phyloP scores from a whole-genome alignment of 2,113 vertebrate species.

The Ascaphus truei region DNA sequence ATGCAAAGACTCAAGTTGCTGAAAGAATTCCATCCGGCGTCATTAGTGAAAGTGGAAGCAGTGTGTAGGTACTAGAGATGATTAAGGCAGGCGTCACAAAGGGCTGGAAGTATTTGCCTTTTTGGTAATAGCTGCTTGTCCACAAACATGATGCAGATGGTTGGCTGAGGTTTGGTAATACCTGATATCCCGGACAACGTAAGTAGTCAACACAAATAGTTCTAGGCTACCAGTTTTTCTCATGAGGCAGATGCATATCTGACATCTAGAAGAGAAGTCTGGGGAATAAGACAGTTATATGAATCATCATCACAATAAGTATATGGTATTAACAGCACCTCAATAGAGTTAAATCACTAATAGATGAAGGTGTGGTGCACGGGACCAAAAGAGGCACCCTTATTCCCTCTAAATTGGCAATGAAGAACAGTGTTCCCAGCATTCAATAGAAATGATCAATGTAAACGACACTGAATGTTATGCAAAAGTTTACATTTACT shows the following conservation, averaged over 20 bases:
- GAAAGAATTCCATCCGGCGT: constrained; percentile 49
- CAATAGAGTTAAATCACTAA: too few relatives aligned
- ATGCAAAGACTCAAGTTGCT: constrained; percentile 40
- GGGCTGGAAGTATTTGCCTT: constrained; percentile 64
- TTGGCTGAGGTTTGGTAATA: constrained; percentile 66
- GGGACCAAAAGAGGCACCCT: not conserved
- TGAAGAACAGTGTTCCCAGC: too few relatives aligned
- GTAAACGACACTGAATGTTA: too few relatives aligned
- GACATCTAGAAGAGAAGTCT: constrained; percentile 75
- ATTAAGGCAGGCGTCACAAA: constrained; percentile 74
- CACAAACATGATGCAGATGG: constrained; percentile 68
- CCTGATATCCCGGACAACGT: constrained; percentile 64
- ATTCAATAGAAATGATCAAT: too few relatives aligned
- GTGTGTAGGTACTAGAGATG: constrained; percentile 53
- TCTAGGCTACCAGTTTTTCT: constrained; percentile 56
- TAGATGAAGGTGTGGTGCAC: too few relatives aligned
- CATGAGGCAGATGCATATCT: constrained; percentile 73
- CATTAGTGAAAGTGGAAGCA: constrained; percentile 48
- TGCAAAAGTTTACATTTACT: too few relatives aligned
- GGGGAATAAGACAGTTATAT: constrained; percentile 22
- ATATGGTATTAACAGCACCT: not conserved
- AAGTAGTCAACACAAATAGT: constrained; percentile 64
- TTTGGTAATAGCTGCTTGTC: constrained; percentile 84
- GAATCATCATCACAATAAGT: not conserved
- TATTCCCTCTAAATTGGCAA: too few relatives aligned